Evolutionary conservation across 2,888 invertebrate species (phyloP).

Genomic region (Epistrophe grossulariae): DNA sequence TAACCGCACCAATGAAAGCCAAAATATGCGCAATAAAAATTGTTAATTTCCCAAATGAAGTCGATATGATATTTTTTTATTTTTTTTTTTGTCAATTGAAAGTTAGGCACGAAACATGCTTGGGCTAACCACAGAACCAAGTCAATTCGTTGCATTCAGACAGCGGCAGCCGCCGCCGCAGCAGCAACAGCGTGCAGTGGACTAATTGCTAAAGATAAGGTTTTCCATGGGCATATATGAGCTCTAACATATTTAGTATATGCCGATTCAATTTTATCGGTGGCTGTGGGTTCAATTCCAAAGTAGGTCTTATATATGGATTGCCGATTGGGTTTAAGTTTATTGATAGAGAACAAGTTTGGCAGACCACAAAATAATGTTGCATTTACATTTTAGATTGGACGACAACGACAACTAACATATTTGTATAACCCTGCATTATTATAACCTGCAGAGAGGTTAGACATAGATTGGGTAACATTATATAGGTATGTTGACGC

Average conservation of each 20-base stretch:
- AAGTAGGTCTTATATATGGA: conserved; percentile 51
- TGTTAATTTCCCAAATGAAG: conserved; percentile 59
- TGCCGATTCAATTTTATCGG: neutral
- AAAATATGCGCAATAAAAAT: conserved; percentile 58
- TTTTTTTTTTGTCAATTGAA: no score
- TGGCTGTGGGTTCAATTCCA: conserved; percentile 57
- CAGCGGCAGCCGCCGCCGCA: neutral
- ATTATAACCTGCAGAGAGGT: neutral
- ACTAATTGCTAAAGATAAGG: conserved; percentile 70
- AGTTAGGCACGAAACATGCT: neutral
- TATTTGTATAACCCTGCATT: neutral
- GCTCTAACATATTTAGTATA: neutral
- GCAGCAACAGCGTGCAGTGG: conserved; percentile 10
- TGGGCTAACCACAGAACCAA: conserved; percentile 7
- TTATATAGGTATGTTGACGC: neutral
- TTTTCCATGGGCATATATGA: conserved; percentile 32
- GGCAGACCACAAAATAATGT: conserved; percentile 40
- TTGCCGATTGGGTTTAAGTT: conserved; percentile 43
- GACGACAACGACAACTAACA: neutral
- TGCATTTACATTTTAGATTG: conserved; percentile 49
- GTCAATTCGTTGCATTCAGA: conserved; percentile 3
- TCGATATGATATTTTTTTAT: conserved; percentile 40
- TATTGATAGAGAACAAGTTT: conserved; percentile 56
- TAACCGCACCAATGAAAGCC: conserved; percentile 34
- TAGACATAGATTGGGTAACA: neutral